These are phyloP conservation scores for Xerus inauris DNA, from an alignment of 2,113 vertebrate species.

Conservation along the genomic window DNA sequence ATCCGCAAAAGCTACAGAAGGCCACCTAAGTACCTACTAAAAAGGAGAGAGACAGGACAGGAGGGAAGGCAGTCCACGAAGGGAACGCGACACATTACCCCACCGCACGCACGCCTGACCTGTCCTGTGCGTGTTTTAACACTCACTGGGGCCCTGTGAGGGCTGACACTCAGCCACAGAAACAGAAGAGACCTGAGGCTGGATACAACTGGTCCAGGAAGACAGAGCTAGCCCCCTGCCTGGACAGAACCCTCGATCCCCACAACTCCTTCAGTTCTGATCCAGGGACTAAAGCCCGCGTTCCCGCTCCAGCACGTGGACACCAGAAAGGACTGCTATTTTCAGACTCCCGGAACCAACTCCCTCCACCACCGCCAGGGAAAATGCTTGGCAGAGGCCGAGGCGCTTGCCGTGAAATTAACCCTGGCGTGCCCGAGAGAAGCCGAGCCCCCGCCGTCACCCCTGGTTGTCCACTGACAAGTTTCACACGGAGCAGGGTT, in stretches of 20 bases:
- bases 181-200: neutral
- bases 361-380: neutral
- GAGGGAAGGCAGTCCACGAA: neutral
- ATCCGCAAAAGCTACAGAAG: rapidly evolving
- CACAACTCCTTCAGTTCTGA: neutral
- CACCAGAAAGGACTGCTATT: neutral
- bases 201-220: neutral
- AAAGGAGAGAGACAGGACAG: rapidly evolving
- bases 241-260: neutral
- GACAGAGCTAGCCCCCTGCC: neutral
- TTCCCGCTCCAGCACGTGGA: neutral
- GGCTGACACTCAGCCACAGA: neutral
- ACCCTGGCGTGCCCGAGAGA: too few relatives aligned
- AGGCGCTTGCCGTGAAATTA: rapidly evolving
- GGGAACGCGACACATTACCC: rapidly evolving
- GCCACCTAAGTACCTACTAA: too few relatives aligned
- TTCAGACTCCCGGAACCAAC: neutral
- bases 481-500: rapidly evolving
- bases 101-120: too few relatives aligned
- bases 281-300: neutral
- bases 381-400: too few relatives aligned
- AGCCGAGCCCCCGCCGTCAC: neutral
- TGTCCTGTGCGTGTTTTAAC: rapidly evolving
- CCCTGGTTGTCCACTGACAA: neutral
- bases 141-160: neutral